Conservation (phyloP, 2,113 vertebrate genomes). For the Seriola rivoliana region DNA sequence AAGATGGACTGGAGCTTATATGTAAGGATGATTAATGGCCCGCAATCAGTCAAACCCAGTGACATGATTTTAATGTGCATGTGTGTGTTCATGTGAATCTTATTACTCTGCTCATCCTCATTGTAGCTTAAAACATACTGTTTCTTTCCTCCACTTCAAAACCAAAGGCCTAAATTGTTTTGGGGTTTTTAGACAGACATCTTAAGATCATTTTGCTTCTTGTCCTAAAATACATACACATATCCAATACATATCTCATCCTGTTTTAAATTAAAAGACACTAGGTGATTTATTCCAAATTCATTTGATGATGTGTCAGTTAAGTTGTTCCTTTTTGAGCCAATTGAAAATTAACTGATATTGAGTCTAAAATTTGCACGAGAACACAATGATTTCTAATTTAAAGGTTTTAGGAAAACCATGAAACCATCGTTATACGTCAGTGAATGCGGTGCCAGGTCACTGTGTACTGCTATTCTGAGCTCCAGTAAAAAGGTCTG, state of each 20-base stretch:
- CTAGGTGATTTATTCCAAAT: too few relatives aligned
- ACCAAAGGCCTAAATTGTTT: background rate
- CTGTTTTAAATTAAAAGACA: background rate
- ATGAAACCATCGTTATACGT: background rate
- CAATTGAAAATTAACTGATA: too few relatives aligned
- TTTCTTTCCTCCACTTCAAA: background rate
- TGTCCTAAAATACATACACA: too few relatives aligned
- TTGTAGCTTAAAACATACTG: background rate
- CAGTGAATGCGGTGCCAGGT: background rate
- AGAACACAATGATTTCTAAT: background rate
- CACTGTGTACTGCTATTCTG: background rate
- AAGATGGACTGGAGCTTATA: constrained; percentile 27
- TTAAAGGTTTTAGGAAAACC: background rate
- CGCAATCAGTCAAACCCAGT: constrained; percentile 20
- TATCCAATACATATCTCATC: background rate
- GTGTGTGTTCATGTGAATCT: constrained; percentile 6
- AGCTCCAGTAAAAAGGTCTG: background rate
- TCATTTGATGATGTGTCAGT: background rate
- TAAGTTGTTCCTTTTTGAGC: background rate
- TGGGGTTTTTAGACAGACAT: too few relatives aligned
- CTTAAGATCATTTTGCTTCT: background rate
- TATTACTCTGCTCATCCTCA: background rate
- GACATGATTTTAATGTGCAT: constrained; percentile 15
- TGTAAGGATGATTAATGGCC: constrained; percentile 44
- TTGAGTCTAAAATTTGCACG: background rate